Conservation (phyloP, 2,113 vertebrate species). For the Chitala chitala region DNA sequence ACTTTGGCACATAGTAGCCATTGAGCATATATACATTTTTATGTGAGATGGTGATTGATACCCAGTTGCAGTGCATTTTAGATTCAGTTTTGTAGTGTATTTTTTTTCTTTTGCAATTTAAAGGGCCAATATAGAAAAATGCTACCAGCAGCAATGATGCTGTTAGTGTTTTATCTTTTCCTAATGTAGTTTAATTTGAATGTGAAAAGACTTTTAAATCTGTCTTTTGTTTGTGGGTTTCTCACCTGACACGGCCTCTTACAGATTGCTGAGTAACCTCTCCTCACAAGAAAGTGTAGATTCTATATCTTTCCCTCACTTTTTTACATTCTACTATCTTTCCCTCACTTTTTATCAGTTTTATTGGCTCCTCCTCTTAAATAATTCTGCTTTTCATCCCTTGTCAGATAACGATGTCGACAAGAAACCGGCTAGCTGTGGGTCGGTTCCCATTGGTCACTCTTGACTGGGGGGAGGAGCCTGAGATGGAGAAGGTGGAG, state of each 20-base stretch:
- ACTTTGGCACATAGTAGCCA: too few relatives aligned
- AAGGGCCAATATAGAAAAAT: too few relatives aligned
- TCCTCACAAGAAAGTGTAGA: not conserved
- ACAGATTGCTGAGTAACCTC: too few relatives aligned
- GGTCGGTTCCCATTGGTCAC: slow-evolving; percentile 55
- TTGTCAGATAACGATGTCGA: slow-evolving; percentile 47
- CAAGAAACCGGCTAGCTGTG: slow-evolving; percentile 39
- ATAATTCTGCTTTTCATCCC: not conserved
- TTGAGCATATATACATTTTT: too few relatives aligned
- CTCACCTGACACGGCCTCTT: too few relatives aligned
- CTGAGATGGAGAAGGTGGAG: slow-evolving; percentile 26
- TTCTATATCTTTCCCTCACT: not conserved
- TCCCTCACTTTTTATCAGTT: not conserved
- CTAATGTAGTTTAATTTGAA: not conserved
- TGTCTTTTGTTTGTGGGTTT: not conserved
- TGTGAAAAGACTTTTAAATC: not conserved
- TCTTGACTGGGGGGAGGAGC: slow-evolving; percentile 28
- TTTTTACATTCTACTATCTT: not conserved
- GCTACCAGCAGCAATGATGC: too few relatives aligned
- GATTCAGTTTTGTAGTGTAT: too few relatives aligned
- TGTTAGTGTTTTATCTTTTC: too few relatives aligned
- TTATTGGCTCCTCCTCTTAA: too few relatives aligned
- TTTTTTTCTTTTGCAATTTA: too few relatives aligned
- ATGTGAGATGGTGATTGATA: too few relatives aligned
- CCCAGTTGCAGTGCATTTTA: too few relatives aligned